Conservation (phyloP, 1,140 invertebrate genomes). For the Gryllus bimaculatus region DNA sequence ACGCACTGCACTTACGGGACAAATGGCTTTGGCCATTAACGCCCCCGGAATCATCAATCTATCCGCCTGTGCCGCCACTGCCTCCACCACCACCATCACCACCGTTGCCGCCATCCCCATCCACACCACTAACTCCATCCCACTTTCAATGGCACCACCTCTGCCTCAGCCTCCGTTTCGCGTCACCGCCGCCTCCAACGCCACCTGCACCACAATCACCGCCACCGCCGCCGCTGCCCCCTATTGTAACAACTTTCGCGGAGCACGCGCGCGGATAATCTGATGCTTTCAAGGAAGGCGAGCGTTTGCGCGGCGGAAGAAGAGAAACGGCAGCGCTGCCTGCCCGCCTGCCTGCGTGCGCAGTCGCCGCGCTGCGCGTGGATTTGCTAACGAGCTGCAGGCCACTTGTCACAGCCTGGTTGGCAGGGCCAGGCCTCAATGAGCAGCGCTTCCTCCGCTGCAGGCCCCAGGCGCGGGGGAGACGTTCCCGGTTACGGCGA, state of each 20-base stretch:
- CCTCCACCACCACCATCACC: too few species aligned
- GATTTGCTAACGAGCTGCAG: background rate
- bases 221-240: too few species aligned
- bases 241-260: background rate
- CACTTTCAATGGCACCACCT: too few species aligned
- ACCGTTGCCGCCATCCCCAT: too few species aligned
- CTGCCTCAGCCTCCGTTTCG: background rate
- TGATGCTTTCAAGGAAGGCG: background rate
- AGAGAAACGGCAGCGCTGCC: background rate
- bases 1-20: too few species aligned
- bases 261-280: background rate
- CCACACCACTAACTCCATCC: too few species aligned
- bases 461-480: too few species aligned
- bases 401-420: background rate
- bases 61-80: too few species aligned
- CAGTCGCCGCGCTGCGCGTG: background rate
- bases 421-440: background rate
- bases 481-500: too few species aligned
- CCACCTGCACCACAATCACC: background rate
- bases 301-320: background rate
- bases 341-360: too few species aligned
- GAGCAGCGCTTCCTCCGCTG: background rate
- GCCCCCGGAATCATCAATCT: too few species aligned
- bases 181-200: background rate
- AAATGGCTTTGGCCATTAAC: too few species aligned